A percentile compares a stretch with the other conserved stretches of the same genome.
Conservation (phyloP, 2,113 vertebrate genomes). For the Xenopus borealis region DNA sequence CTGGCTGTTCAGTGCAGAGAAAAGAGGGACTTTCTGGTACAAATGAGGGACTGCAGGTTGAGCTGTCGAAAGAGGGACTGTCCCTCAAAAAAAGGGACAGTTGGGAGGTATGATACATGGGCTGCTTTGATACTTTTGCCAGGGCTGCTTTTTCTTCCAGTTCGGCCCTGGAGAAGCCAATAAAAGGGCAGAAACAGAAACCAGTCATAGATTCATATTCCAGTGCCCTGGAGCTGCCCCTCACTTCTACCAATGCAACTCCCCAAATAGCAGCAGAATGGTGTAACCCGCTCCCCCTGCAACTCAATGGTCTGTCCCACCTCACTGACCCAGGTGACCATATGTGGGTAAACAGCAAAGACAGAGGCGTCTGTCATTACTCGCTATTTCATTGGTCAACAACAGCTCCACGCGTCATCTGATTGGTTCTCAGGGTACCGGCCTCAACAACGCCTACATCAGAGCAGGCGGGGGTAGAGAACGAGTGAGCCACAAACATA, state of each 20-base stretch:
- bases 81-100: too few relatives aligned
- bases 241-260: background rate
- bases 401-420: background rate
- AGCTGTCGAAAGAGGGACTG: too few relatives aligned
- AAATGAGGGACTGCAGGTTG: too few relatives aligned
- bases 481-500: too few relatives aligned
- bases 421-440: slow-evolving; percentile 2
- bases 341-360: background rate
- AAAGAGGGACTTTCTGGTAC: too few relatives aligned
- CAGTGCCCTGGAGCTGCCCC: background rate
- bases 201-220: background rate
- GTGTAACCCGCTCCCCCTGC: background rate
- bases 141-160: too few relatives aligned
- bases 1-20: too few relatives aligned
- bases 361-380: background rate
- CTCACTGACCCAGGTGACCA: background rate
- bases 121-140: too few relatives aligned
- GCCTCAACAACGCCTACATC: background rate
- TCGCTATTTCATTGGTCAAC: background rate
- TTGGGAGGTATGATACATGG: too few relatives aligned
- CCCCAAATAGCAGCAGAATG: background rate
- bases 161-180: too few relatives aligned
- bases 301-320: background rate
- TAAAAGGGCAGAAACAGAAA: too few relatives aligned
- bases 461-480: background rate